phyloP scores from a whole-genome alignment of 35 echinoderm and acorn worm species.

The Stichopus chloronotus region DNA sequence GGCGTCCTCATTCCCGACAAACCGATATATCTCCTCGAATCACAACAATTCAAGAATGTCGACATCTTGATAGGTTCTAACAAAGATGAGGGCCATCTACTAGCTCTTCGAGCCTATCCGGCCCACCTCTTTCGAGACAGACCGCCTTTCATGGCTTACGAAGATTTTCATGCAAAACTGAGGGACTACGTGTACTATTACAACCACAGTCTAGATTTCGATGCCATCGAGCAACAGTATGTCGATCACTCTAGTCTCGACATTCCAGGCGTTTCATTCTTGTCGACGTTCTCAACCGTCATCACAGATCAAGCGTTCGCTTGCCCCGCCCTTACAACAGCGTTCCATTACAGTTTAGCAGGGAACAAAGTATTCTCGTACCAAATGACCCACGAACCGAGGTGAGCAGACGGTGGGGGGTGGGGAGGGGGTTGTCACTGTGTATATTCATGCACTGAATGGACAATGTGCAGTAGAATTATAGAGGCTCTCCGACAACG shows the following conservation, averaged over 20 bases:
- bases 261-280: not conserved
- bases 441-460: too few relatives aligned
- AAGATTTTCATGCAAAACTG: not conserved
- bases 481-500: too few relatives aligned
- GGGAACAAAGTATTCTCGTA: not conserved
- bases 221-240: constrained; percentile 3
- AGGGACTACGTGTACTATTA: constrained; percentile 10
- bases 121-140: not conserved
- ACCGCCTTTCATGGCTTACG: constrained; percentile 7
- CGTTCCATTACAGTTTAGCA: not conserved
- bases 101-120: not conserved
- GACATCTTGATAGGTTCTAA: not conserved
- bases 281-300: not conserved
- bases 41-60: not conserved
- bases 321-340: not conserved
- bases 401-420: not conserved
- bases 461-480: too few relatives aligned
- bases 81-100: not conserved
- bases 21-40: not conserved
- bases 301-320: constrained; percentile 10
- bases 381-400: constrained; percentile 10
- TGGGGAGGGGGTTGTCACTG: not conserved
- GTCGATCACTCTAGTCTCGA: not conserved
- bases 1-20: not conserved
- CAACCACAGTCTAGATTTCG: not conserved